phyloP scores from a whole-genome alignment of 2,888 invertebrate genomes.

The Chloroclysta siterata region DNA sequence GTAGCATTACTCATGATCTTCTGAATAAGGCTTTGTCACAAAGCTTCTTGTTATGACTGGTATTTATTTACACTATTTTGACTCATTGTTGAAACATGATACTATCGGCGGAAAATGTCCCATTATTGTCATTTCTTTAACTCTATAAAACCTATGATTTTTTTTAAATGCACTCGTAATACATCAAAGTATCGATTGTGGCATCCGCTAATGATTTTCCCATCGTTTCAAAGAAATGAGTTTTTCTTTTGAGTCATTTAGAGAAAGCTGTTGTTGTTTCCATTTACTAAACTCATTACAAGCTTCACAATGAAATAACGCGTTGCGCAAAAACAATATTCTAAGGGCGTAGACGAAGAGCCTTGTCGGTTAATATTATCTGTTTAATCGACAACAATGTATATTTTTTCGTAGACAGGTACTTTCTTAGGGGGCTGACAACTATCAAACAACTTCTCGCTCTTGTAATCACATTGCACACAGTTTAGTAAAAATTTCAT shows the following conservation, averaged over 20 bases:
- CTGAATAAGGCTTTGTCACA: constrained; percentile 17
- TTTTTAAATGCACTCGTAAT: constrained; percentile 17
- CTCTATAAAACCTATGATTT: not conserved
- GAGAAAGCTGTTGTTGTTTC: constrained; percentile 56
- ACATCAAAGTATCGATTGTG: constrained; percentile 37
- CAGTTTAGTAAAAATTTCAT: too few species aligned
- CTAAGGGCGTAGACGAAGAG: constrained; percentile 43
- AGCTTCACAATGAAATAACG: constrained; percentile 54
- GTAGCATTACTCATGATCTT: constrained; percentile 11
- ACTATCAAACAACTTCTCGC: too few species aligned
- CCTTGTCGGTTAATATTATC: constrained; percentile 50
- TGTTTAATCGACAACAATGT: constrained; percentile 17
- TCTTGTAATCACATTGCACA: too few species aligned
- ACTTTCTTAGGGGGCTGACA: too few species aligned
- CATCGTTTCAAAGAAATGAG: constrained; percentile 45
- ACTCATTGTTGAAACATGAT: constrained; percentile 15
- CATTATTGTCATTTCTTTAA: constrained; percentile 22
- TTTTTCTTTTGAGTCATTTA: constrained; percentile 38
- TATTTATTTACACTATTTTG: constrained; percentile 15
- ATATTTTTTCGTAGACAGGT: constrained; percentile 10
- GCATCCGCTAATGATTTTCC: constrained; percentile 43
- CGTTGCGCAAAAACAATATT: constrained; percentile 48
- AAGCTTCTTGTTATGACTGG: not conserved
- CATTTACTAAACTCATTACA: constrained; percentile 56
- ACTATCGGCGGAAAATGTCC: constrained; percentile 11